These are phyloP conservation scores for Sigmodon hispidus DNA, from an alignment of 2,113 vertebrate genomes.

Conservation along the genomic window DNA sequence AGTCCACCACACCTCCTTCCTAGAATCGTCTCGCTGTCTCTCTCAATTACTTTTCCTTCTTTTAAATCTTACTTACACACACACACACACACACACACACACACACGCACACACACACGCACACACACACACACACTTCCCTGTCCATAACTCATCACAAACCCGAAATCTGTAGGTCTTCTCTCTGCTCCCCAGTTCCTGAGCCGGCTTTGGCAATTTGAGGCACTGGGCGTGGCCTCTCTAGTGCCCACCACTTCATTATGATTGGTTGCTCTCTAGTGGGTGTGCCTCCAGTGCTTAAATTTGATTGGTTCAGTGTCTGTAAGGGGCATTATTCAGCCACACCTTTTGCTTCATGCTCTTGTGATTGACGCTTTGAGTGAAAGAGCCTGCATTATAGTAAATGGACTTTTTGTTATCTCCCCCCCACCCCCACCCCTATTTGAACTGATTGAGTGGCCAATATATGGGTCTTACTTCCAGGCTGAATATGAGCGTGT, in stretches of 20 bases:
- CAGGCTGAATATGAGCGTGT: not conserved
- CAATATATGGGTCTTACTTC: not conserved
- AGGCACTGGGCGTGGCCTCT: not conserved
- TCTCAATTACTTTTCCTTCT: not conserved
- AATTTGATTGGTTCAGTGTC: conserved; percentile 33
- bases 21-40: not conserved
- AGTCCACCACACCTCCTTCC: not conserved
- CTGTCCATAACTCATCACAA: not conserved
- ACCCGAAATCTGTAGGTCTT: not conserved
- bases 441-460: not conserved
- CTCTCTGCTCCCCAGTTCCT: not conserved
- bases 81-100: not conserved
- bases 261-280: not conserved
- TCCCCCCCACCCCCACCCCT: too few species aligned
- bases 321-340: not conserved
- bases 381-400: not conserved
- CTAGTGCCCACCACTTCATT: not conserved
- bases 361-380: not conserved
- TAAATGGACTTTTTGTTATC: not conserved
- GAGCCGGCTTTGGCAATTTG: not conserved
- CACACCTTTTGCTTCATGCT: not conserved
- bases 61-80: not conserved
- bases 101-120: not conserved
- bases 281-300: not conserved
- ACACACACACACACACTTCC: not conserved